Evolutionary conservation across 2,113 vertebrate species (phyloP), one percentile per base, ranked within the genome.

Genomic region (Ciconia boyciana): DNA sequence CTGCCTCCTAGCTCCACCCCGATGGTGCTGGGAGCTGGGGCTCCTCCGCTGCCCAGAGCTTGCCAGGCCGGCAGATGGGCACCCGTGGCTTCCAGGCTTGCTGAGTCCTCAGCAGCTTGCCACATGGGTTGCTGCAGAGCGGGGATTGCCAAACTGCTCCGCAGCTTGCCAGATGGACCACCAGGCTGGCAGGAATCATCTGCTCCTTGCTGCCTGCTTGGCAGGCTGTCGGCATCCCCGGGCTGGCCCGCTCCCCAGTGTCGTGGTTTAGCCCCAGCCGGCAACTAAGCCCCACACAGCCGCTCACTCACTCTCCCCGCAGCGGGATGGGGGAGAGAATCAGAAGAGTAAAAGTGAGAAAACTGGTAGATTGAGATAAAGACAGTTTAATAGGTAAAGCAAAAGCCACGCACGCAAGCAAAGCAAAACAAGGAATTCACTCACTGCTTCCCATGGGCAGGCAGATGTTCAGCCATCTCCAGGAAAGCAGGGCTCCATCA

Each of bases 61-160:
- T 93, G 90, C 95, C 94, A 96, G 93, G 86, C 76, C 1, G 25
- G 83, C 96, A 97, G 93, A 97, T 97, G 96, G 96, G 91, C 68
- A 51, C n/a, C 72, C 46, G 1, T 29, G 80, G 72, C 88, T 95
- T 78, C 83, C 96, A 92, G 95, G 83, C 91, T 94, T 0, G 3
- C 76, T 32, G 76, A 83, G 72, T n/a, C 54, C 86, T 75, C 94
- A 94, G 91, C 95, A 96, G 94, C 93, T 97, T 94, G 95, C 79
- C 83, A 90, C 5, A 17, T 10, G 84, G 68, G 46, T 93, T 95
- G 86, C 86, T 90, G 89, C 76, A 64, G 78, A 81, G 64, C 0
- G 4, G 32, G 83, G 36, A 46, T 39, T 97, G 95, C 96, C 96
- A 96, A 66, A 46, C 28, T 0, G 3, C 86, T 91, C 64, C 2